These are phyloP conservation scores for Puma concolor DNA, from an alignment of 2,113 vertebrate species.

Conservation along the genomic window DNA sequence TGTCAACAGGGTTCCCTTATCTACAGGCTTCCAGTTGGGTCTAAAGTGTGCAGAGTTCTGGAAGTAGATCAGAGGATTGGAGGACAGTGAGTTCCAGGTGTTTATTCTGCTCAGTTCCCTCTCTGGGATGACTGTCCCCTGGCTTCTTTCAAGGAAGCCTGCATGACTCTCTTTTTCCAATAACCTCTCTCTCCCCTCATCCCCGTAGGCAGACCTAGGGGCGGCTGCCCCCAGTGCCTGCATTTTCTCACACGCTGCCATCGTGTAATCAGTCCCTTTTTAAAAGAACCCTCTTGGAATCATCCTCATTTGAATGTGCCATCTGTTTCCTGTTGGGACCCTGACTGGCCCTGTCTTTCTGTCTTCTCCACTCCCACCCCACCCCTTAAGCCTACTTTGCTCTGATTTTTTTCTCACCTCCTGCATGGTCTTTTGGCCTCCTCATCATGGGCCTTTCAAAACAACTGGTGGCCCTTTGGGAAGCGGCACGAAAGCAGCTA, in stretches of 20 bases:
- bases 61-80: not conserved
- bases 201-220: not conserved
- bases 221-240: not conserved
- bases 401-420: conserved; percentile 18
- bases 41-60: not conserved
- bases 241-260: not conserved
- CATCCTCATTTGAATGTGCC: conserved; percentile 1
- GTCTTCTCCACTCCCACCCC: not conserved
- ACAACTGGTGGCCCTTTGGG: not conserved
- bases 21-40: not conserved
- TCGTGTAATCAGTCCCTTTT: not conserved
- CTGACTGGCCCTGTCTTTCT: not conserved
- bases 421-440: not conserved
- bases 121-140: not conserved
- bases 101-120: not conserved
- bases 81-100: not conserved
- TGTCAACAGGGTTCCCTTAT: not conserved
- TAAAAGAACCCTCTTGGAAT: conserved; percentile 24
- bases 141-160: conserved; percentile 31
- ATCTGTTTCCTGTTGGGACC: conserved; percentile 25
- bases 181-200: not conserved
- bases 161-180: not conserved
- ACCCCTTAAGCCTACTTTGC: not conserved
- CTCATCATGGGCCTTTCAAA: not conserved
- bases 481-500: not conserved